phyloP scores from a whole-genome alignment of 1,140 invertebrate species.

The Agrypnia vestita region DNA sequence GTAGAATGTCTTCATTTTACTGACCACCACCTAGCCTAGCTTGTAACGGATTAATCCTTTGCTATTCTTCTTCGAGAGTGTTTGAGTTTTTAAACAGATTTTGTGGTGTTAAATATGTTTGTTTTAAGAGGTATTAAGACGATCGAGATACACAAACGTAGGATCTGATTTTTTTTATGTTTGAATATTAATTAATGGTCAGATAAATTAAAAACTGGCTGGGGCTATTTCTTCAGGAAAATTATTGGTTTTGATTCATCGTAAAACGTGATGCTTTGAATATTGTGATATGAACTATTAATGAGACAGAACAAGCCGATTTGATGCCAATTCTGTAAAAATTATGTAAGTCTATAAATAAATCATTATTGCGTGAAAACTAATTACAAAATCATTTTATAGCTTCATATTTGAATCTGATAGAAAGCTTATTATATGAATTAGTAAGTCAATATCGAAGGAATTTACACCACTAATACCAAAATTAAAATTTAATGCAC shows the following conservation, averaged over 20 bases:
- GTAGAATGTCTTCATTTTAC: too few relatives aligned
- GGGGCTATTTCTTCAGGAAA: neutral
- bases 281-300: constrained; percentile 42
- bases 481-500: constrained; percentile 63
- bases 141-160: too few relatives aligned
- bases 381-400: constrained; percentile 17
- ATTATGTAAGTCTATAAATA: constrained; percentile 1
- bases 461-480: constrained; percentile 15
- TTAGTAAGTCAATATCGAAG: constrained; percentile 38
- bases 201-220: too few relatives aligned
- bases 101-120: too few relatives aligned
- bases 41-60: too few relatives aligned
- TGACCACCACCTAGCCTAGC: too few relatives aligned
- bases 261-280: constrained; percentile 49
- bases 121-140: too few relatives aligned
- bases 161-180: too few relatives aligned
- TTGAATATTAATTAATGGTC: too few relatives aligned
- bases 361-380: too few relatives aligned
- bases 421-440: constrained; percentile 30
- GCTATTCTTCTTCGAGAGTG: too few relatives aligned
- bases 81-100: too few relatives aligned
- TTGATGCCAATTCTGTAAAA: constrained; percentile 41
- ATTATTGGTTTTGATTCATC: constrained; percentile 34
- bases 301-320: constrained; percentile 29
- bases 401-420: constrained; percentile 35